Evolutionary conservation across 2,797 vertebrate species (phyloP), one percentile per base, ranked within the genome.

Genomic region (Pangasius larnaudii): DNA sequence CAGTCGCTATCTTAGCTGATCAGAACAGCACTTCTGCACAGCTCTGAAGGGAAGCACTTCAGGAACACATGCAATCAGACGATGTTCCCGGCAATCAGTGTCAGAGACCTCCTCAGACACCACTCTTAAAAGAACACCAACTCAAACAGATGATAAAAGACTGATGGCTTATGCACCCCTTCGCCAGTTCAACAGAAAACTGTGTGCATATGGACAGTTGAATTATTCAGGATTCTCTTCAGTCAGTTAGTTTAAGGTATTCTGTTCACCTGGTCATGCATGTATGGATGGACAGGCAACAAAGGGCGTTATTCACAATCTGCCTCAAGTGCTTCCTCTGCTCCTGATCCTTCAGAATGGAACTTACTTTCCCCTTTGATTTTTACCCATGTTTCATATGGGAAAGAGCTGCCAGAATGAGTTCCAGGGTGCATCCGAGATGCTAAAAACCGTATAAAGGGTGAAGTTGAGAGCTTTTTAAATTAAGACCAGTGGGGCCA

Each of bases 1-100:
- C 72, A 85, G 84, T 56, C 87, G 84, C 91, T 84, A 90, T 91
- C 90, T 89, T 88, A 91, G 90, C 92, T 90, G 83, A 93, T 95
- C 89, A 90, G 3, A 91, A 89, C 91, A 63, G 53, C 89, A 90
- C 88, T 92, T 91, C 58, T 78, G 85, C 84, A 86, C 86, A 82
- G 79, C 71, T 86, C 82, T 90, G 84, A 89, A 88, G 77, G 72
- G 72, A 86, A 71, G 87, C 88, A 59, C 85, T 91, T 83, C 90
- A 90, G 72, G 58, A 74, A 69, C 59, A 72, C 78, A 59, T 78
- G 87, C 90, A 92, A 93, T 94, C 91, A 92, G 86, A 85, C 88
- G 84, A 90, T 90, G 89, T 89, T 90, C 91, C 91, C 91, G 88
- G 89, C 87, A 88, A 86, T 85, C 88, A 80, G 90, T 85, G 90